phyloP scores from a whole-genome alignment of 2,113 vertebrate species.

The Ceratotherium simum region DNA sequence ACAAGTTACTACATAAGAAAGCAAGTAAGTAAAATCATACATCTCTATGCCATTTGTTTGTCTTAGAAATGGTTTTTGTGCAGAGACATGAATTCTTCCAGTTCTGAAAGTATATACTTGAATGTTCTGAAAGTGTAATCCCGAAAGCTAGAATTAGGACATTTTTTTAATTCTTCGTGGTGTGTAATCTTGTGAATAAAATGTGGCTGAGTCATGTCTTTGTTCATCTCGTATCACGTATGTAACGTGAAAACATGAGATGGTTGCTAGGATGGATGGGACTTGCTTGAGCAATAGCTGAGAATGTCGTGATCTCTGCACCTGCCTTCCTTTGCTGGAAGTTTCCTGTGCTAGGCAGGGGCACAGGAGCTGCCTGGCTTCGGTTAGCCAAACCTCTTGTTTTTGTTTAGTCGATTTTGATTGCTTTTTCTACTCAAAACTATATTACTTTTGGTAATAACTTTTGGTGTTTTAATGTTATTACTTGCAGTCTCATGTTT shows the following conservation, averaged over 20 bases:
- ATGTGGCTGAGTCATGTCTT: not conserved
- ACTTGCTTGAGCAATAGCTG: not conserved
- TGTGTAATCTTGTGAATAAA: not conserved
- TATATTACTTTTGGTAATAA: not conserved
- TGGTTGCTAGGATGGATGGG: not conserved
- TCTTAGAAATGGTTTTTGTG: not conserved
- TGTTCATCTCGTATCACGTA: not conserved
- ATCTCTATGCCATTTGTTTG: constrained; percentile 47
- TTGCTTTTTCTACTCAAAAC: constrained; percentile 8
- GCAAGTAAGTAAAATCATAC: constrained; percentile 92
- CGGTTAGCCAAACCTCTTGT: not conserved
- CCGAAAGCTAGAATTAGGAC: not conserved
- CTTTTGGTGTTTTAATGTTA: not conserved
- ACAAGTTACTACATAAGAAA: constrained; percentile 99
- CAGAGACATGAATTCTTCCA: not conserved
- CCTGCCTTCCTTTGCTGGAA: not conserved
- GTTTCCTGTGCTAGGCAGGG: not conserved
- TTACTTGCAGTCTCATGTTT: not conserved
- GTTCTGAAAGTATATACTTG: not conserved
- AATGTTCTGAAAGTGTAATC: constrained; percentile 8
- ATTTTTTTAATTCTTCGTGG: not conserved
- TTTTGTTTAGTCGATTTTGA: not conserved
- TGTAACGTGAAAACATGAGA: not conserved
- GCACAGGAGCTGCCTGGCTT: not conserved
- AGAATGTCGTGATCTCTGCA: not conserved